Conservation (phyloP, 2,888 invertebrate species). For the Platycheirus rosarum region DNA sequence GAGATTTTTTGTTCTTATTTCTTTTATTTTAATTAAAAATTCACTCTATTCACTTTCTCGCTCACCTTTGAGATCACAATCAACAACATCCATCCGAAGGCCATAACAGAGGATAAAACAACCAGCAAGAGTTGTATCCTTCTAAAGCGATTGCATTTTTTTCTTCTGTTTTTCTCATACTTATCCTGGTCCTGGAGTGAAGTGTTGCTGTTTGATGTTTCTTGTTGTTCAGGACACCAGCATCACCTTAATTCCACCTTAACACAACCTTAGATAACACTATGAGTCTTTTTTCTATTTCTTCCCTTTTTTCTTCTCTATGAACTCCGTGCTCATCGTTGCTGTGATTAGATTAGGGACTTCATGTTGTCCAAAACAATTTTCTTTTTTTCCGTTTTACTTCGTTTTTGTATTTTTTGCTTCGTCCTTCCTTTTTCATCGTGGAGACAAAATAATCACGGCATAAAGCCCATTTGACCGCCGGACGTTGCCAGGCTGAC, state of each 20-base stretch:
- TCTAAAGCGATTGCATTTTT: conserved; percentile 68
- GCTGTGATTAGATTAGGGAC: conserved; percentile 71
- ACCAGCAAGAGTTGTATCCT: conserved; percentile 66
- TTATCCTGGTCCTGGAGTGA: background rate
- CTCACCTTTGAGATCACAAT: conserved; percentile 71
- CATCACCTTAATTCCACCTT: conserved; percentile 42
- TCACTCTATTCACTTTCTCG: conserved; percentile 64
- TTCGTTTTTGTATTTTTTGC: conserved; percentile 4
- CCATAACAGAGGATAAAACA: conserved; percentile 55
- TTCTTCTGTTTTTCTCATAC: conserved; percentile 16
- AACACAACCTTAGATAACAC: conserved; percentile 55
- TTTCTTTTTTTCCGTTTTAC: conserved; percentile 29
- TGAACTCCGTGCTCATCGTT: conserved; percentile 51
- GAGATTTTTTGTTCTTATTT: conserved; percentile 30
- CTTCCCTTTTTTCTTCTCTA: conserved; percentile 10
- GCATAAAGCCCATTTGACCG: conserved; percentile 61
- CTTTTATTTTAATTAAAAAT: conserved; percentile 73
- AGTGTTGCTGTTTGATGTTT: conserved; percentile 40
- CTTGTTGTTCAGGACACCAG: conserved; percentile 28
- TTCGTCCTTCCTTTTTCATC: conserved; percentile 36
- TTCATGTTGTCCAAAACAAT: conserved; percentile 68
- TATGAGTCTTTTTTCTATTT: conserved; percentile 8
- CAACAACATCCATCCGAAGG: conserved; percentile 69
- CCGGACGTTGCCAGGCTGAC: conserved; percentile 40
- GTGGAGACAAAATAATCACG: conserved; percentile 68